Percentiles rank a stretch among this genome's conserved stretches.
These are phyloP conservation scores for Tetragonisca angustula DNA, from an alignment of 2,888 invertebrate genomes.

Conservation along the genomic window DNA sequence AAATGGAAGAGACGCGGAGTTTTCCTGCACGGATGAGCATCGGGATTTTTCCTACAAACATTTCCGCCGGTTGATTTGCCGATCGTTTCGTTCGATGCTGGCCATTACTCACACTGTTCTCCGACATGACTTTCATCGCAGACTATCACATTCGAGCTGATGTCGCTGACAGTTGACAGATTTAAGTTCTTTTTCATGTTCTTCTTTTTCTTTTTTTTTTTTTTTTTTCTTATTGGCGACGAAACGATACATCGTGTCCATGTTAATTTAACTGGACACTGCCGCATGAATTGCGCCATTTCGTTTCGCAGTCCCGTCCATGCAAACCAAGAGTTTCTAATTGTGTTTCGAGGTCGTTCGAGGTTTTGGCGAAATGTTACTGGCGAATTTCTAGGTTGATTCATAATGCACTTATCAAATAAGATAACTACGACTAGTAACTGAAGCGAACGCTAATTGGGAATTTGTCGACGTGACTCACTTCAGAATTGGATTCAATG, in stretches of 20 bases:
- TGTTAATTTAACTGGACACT: conserved; percentile 7
- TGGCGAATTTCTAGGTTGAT: background rate
- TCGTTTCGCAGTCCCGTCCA: background rate
- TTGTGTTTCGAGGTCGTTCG: background rate
- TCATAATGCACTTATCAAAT: background rate
- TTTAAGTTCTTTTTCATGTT: conserved; percentile 23
- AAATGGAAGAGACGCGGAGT: background rate
- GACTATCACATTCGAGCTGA: conserved; percentile 15
- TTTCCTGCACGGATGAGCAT: background rate
- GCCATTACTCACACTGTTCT: background rate
- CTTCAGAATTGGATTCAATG: background rate
- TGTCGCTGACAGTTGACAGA: conserved; percentile 14
- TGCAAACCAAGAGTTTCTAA: background rate
- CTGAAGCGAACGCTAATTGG: background rate
- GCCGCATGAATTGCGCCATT: background rate
- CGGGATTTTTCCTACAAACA: background rate
- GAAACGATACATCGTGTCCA: background rate
- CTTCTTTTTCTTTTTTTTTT: too few relatives aligned
- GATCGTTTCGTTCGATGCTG: conserved; percentile 8
- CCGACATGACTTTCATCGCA: conserved; percentile 14
- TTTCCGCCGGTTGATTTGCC: conserved; percentile 12
- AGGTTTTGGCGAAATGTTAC: background rate
- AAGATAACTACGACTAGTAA: background rate
- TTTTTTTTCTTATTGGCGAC: too few relatives aligned
- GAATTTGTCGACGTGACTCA: background rate